Conservation (phyloP, 2,113 vertebrate species). For the Siniperca chuatsi region DNA sequence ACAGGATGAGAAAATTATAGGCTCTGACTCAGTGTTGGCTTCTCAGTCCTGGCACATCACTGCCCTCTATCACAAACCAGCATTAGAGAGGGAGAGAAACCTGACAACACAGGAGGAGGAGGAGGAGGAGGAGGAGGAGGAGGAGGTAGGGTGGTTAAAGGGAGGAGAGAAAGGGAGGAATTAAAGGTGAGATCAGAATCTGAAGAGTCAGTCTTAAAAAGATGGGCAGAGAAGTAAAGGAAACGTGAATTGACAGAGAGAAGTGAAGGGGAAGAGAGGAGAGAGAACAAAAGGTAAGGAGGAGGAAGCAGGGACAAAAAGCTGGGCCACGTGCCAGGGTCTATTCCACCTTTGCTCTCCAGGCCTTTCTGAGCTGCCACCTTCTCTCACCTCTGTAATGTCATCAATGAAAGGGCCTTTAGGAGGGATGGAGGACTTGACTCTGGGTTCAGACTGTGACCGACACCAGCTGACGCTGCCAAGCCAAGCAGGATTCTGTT, state of each 20-base stretch:
- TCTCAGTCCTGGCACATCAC: conserved; percentile 46
- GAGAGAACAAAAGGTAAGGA: conserved; percentile 29
- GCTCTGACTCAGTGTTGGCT: conserved; percentile 45
- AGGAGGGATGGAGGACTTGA: conserved; percentile 75
- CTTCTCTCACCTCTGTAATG: conserved; percentile 72
- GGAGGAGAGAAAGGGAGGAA: background rate
- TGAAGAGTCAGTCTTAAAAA: conserved; percentile 11
- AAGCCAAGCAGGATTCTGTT: conserved; percentile 65
- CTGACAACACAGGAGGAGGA: conserved; percentile 2
- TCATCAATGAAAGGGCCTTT: conserved; percentile 78
- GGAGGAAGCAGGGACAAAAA: conserved; percentile 26
- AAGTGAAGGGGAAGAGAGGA: conserved; percentile 19
- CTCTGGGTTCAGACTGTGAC: conserved; percentile 68
- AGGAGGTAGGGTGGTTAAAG: conserved; percentile 1
- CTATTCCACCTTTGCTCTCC: conserved; percentile 77
- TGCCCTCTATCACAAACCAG: conserved; percentile 51
- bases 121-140: background rate
- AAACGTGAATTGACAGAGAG: conserved; percentile 12
- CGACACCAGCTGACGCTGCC: conserved; percentile 71
- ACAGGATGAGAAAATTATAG: conserved; percentile 57
- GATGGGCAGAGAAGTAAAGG: conserved; percentile 20
- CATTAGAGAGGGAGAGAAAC: background rate
- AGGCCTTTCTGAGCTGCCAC: conserved; percentile 71
- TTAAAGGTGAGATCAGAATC: conserved; percentile 17
- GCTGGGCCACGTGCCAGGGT: conserved; percentile 67